Percentiles rank a stretch among this genome's conserved stretches.
Conservation (phyloP, 1,140 invertebrate genomes). For the Hylyphantes graminicola region DNA sequence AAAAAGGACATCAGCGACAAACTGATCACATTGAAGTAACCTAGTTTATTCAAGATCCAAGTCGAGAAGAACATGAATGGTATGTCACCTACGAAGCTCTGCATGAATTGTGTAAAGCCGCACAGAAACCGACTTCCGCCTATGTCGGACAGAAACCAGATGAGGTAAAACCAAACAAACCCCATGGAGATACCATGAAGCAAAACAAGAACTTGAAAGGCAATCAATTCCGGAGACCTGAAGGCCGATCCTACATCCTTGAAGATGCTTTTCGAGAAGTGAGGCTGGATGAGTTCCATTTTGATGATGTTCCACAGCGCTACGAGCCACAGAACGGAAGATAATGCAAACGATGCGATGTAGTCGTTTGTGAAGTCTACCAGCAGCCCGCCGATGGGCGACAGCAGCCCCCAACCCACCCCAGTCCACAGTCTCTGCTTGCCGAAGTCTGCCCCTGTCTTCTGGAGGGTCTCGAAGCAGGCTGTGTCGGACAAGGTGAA, state of each 20-base stretch:
- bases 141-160: neutral
- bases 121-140: constrained; percentile 1
- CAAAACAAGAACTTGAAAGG: neutral
- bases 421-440: constrained; percentile 31
- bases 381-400: neutral
- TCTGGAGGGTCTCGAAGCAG: constrained; percentile 17
- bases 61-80: constrained; percentile 89
- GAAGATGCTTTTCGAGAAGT: constrained; percentile 42
- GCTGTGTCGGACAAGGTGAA: constrained; percentile 38
- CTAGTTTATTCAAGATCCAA: constrained; percentile 82
- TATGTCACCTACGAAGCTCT: constrained; percentile 87
- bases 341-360: neutral
- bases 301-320: neutral
- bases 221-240: constrained; percentile 67
- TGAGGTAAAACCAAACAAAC: constrained; percentile 12
- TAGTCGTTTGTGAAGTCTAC: constrained; percentile 13
- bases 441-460: constrained; percentile 18
- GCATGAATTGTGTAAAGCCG: constrained; percentile 64
- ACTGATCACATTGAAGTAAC: constrained; percentile 84
- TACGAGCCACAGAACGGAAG: neutral
- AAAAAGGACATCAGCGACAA: constrained; percentile 81
- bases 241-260: constrained; percentile 74
- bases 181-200: constrained; percentile 2
- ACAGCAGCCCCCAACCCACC: constrained; percentile 2
- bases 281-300: constrained; percentile 13